Evolutionary conservation across 2,888 invertebrate genomes (phyloP), one percentile per base, ranked within the genome.

Genomic region (Melanotus villosus): DNA sequence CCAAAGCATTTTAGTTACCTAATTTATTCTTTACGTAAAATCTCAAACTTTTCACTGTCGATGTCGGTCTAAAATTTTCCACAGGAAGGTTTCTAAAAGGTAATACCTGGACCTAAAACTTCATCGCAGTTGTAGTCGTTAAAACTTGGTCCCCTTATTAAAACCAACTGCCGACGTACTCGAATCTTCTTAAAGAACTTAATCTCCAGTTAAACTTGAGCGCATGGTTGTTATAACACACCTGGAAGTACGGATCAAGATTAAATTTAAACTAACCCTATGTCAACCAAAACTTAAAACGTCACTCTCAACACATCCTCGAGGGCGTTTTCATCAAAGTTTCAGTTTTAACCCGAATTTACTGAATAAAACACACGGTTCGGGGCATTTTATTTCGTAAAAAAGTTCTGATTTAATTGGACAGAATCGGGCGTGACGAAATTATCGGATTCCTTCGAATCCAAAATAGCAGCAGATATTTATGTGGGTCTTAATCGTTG

Each of bases 101-200:
- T 10, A 47, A 32, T n/a, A 9, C 14, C 52, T 52, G 30, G 52
- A 52, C 52, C 52, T 34, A n/a, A 52, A 52, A 52, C 52, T 52
- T 18, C 10, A 14, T 34, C 32, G 12, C 47, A 12, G 47, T 43
- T 47, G 47, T 14, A 16, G 52, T 52, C 52, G 30, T 52, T 52
- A 52, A 52, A 52, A 52, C 52, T 52, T 52, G 32, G 32, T 6
- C 18, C n/a, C n/a, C 34, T 52, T 52, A 52, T 52, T 52, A 52
- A 52, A 52, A 52, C 34, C 32, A 26, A 2, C 9, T 32, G 52
- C 7, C 16, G 32, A 19, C 32, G 26, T 32, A 32, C 32, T 52
- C 16, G 19, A 4, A 14, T 23, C 23, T 45, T n/a, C 45, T 47
- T 47, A 47, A 19, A 47, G 19, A 47, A 47, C 47, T 12, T 47